Evolutionary conservation across 1,140 invertebrate species (phyloP).

Genomic region (Popillia japonica): DNA sequence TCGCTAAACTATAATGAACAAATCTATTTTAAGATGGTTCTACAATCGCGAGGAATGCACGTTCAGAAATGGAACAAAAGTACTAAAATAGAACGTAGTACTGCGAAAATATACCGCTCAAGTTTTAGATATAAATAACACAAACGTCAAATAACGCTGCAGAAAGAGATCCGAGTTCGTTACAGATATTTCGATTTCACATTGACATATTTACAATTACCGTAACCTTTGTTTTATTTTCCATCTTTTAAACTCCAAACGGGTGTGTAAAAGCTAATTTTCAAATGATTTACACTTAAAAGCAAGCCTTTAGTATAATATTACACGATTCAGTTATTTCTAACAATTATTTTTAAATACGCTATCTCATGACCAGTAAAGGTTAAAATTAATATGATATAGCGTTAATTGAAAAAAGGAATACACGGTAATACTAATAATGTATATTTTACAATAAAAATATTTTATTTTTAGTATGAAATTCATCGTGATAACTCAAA

Average conservation of each 20-base stretch:
- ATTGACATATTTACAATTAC: conserved; percentile 20
- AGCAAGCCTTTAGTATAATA: not conserved
- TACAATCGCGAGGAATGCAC: conserved; percentile 31
- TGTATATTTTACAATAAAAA: too few species aligned
- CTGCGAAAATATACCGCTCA: conserved; percentile 24
- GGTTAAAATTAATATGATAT: too few species aligned
- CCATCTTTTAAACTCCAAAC: not conserved
- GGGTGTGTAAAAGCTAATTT: not conserved
- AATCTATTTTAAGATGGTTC: conserved; percentile 17
- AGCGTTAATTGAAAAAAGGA: too few species aligned
- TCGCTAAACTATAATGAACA: conserved; percentile 7
- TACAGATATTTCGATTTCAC: conserved; percentile 19
- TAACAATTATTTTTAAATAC: too few species aligned
- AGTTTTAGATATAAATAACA: conserved; percentile 29
- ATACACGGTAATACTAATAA: too few species aligned
- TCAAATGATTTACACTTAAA: not conserved
- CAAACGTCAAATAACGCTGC: conserved; percentile 21
- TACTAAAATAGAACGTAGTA: conserved; percentile 34
- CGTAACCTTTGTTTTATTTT: not conserved
- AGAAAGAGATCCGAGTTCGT: conserved; percentile 3
- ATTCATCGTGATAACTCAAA: too few species aligned
- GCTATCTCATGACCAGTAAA: too few species aligned
- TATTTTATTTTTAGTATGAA: too few species aligned
- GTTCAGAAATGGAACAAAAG: conserved; percentile 35
- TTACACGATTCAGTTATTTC: not conserved